Base-by-base conservation (phyloP, 2,888 invertebrate genomes). In the Agriopis marginaria region DNA sequence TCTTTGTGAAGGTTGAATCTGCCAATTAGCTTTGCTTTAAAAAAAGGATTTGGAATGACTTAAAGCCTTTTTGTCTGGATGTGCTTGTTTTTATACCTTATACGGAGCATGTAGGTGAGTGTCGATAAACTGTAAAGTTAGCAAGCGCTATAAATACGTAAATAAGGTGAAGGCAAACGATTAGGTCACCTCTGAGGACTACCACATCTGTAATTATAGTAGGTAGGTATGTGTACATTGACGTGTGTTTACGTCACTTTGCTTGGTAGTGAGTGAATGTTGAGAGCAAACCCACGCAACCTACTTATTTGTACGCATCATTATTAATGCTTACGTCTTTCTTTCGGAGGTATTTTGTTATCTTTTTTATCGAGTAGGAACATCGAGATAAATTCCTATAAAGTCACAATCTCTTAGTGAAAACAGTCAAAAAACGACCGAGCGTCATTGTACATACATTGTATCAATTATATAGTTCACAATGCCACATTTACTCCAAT, bases 131-230 rank as follows among this genome's bases (percentile, higher is more conserved):
- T 79, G 72, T 56, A 60, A 65, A 68, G 74, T 60, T 72, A 74
- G 59, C 69, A 65, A 73, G 50, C 66, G 68, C 66, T 71, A 71
- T 79, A 69, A 77, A 75, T 79, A 78, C 71, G 78, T 78, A 79
- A 86, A 84, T 85, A 86, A 84, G 86, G 86, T 86, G 82, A 87
- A 86, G 84, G 82, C 78, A 78, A 85, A 78, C 79, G 78, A 85
- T 87, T 82, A 84, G 85, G 86, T 89, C 87, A 88, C 82, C 85
- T 82, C 80, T 79, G 77, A 71, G 70, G 71, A 68, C 77, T 75
- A 65, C 72, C 64, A 64, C 75, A 49, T 50, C 66, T 49, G 44
- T 60, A 44, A 42, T 42, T 47, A 47, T 23, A n/a, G 73, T 73
- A 70, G 53, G 62, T 53, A 42, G 17, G 47, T 9, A 40, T 69